Base-by-base conservation (phyloP, 2,888 invertebrate genomes). In the Ceriagrion tenellum region DNA sequence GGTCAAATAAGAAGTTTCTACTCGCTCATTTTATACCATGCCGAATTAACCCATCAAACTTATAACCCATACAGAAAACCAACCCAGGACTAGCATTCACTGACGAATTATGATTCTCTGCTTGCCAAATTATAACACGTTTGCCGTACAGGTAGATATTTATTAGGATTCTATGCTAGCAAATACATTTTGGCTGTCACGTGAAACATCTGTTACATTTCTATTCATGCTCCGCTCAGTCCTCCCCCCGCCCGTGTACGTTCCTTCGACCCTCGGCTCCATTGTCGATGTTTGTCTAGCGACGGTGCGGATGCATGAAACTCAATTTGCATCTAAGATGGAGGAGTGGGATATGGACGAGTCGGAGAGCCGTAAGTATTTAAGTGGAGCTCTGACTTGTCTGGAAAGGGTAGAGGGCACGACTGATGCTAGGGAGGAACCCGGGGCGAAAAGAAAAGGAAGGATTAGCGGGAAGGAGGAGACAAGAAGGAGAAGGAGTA, bases 291-390 rank as follows among this genome's bases (percentile, higher is more conserved):
- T 55, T 89, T 55, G 89, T 81, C 81, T 35, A 81, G 35, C 81
- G 81, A 81, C 30, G 30, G 69, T 2, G 81, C 30, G 35, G 35
- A 81, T 16, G 55, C 89, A 89, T 55, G 55, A n/a, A 10, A n/a
- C n/a, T 12, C 89, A 89, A 89, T 89, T 89, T 55, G 89, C 89
- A 89, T 89, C 55, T 55, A 20, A 89, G 55, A 55, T 89, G 55
- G 89, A 26, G 26, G 89, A 55, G 55, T 81, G 81, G 81, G 81
- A 81, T 81, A 81, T 81, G 81, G 89, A 35, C 81, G 81, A 89
- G 55, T 6, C 89, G 55, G 89, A 89, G 55, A 26, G 89, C n/a
- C 47, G n/a, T 55, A 55, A 89, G 89, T 26, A 55, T 55, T n/a
- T 23, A n/a, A 89, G 40, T n/a, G 90, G 35, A 10, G 59, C 12